Percentiles rank a stretch among this genome's conserved stretches.
Conservation (phyloP, 2,797 vertebrate species). For the Anomalospiza imberbis region DNA sequence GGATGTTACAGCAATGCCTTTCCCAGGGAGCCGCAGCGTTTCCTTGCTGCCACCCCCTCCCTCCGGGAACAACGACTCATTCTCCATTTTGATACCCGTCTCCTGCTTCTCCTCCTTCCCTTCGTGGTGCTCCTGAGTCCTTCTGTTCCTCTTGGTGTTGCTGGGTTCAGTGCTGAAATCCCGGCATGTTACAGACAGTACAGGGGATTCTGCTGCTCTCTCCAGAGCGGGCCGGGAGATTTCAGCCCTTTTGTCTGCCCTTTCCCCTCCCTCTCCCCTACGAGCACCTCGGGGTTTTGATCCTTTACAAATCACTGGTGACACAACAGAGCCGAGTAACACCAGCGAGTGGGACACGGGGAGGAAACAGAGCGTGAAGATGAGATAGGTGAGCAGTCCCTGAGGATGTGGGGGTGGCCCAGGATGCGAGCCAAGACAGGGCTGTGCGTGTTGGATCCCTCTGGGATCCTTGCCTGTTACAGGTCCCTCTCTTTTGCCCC, state of each 20-base stretch:
- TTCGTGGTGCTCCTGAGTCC: neutral
- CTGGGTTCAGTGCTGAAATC: neutral
- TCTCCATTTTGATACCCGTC: neutral
- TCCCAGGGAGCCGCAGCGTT: neutral
- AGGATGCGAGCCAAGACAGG: neutral
- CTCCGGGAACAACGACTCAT: neutral
- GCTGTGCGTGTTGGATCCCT: rapidly evolving
- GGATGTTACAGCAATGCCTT: neutral
- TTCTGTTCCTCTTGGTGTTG: neutral
- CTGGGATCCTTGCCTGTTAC: neutral
- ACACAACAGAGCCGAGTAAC: neutral
- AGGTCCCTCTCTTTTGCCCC: neutral
- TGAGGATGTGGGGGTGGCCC: neutral
- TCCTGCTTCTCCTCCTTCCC: neutral
- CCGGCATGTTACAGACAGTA: neutral
- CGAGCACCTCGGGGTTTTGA: neutral
- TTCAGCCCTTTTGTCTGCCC: neutral
- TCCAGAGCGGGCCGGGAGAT: neutral
- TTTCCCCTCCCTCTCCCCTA: neutral
- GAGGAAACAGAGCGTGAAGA: neutral
- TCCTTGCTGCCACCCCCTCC: neutral
- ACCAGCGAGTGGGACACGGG: neutral
- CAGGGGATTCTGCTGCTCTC: neutral
- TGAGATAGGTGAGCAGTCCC: neutral
- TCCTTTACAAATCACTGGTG: neutral